These are phyloP conservation scores for Anisognathus igniventris DNA, from an alignment of 2,797 vertebrate species.

Conservation along the genomic window DNA sequence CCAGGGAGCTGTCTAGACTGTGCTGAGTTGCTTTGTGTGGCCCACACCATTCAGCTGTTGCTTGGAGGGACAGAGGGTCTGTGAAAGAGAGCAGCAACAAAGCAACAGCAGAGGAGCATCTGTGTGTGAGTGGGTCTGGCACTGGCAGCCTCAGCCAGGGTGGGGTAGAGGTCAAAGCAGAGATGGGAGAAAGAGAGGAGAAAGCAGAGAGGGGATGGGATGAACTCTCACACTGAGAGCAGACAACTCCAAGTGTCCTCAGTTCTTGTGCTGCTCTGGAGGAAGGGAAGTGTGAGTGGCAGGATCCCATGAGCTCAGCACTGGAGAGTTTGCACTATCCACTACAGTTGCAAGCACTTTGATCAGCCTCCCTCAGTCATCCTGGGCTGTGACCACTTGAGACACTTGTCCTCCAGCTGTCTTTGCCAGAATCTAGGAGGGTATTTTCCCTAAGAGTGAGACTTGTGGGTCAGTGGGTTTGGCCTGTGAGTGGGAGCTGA, in stretches of 20 bases:
- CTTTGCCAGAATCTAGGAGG: neutral
- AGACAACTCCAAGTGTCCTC: neutral
- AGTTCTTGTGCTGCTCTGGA: neutral
- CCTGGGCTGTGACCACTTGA: neutral
- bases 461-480: neutral
- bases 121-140: neutral
- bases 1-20: neutral
- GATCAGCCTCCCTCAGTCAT: neutral
- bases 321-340: neutral
- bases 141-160: neutral
- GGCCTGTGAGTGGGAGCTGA: neutral
- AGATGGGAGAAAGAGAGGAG: neutral
- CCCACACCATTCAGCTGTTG: neutral
- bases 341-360: neutral
- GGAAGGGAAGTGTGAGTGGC: neutral
- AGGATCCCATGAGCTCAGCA: neutral
- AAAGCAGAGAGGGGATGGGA: neutral
- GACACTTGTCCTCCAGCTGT: neutral
- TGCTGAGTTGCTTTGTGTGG: neutral
- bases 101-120: neutral
- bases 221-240: neutral
- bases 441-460: neutral
- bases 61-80: neutral
- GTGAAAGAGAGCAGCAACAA: neutral
- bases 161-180: neutral